Conservation (phyloP, 2,888 invertebrate genomes). For the Patella caerulea region DNA sequence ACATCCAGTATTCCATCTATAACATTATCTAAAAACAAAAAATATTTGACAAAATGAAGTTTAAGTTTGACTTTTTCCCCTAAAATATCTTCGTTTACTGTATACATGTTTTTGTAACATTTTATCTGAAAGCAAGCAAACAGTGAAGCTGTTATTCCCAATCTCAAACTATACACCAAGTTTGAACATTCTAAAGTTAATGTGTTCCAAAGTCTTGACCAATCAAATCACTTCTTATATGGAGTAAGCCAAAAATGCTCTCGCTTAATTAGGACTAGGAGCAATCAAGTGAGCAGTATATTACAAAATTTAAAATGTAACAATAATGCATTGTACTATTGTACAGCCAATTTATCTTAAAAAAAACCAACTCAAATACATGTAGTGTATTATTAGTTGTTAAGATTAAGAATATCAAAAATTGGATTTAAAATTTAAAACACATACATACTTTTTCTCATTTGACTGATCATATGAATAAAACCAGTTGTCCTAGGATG, state of each 20-base stretch:
- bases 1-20: conserved; percentile 87
- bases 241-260: too few relatives aligned
- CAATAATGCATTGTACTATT: too few relatives aligned
- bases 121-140: background rate
- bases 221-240: too few relatives aligned
- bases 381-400: background rate
- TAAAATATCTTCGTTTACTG: background rate
- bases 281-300: too few relatives aligned
- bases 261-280: too few relatives aligned
- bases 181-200: too few relatives aligned
- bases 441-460: conserved; percentile 72
- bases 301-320: too few relatives aligned
- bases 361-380: background rate
- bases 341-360: background rate
- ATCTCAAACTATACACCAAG: background rate
- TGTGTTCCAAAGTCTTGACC: too few relatives aligned
- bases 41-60: background rate
- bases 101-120: background rate
- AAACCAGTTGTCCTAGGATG: conserved; percentile 90
- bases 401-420: background rate
- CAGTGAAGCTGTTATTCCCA: background rate
- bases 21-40: conserved; percentile 73
- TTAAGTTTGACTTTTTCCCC: too few relatives aligned
- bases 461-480: conserved; percentile 73
- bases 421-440: background rate